Evolutionary conservation across 1,140 invertebrate genomes (phyloP), one percentile per base, ranked within the genome.

Genomic region (Diachasma alloeum): DNA sequence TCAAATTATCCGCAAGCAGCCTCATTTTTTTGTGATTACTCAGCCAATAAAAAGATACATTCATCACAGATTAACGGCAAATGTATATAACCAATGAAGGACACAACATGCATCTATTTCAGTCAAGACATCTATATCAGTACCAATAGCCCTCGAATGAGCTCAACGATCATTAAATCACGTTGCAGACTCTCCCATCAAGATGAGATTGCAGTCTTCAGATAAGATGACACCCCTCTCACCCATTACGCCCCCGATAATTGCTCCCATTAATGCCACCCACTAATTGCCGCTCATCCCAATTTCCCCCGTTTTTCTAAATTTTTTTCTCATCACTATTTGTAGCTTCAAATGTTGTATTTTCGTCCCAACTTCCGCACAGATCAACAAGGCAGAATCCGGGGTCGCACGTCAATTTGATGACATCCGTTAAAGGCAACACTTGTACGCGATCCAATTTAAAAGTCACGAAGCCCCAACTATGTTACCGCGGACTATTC

Each of bases 381-480:
- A 63, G 2, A 63, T 42, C 37, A 71, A 59, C 15, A n/a, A 70
- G 66, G 24, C 76, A 82, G 83, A 86, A 87, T 85, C 83, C 82
- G 81, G 81, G 76, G 87, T 89, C 88, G 78, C 88, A 90, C 88
- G 88, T 81, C 78, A 90, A 90, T 90, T 89, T 86, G 82, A 82
- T 83, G 84, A 87, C 88, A 89, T 88, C 87, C 87, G 87, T 84
- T 85, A 86, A 86, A 84, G 83, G 83, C 78, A 80, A 84, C 85
- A 86, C 85, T 86, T 83, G 87, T 87, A 87, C 87, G 85, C 86
- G 83, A 87, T 88, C 84, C 85, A 88, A 89, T 90, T 90, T 85
- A 89, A 88, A 85, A 81, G 66, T 39, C 81, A 86, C 83, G 86
- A 87, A 87, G 84, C 84, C 83, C 82, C 83, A 83, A 39, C 36